A percentile compares a stretch with the other conserved stretches of the same genome.
phyloP scores from a whole-genome alignment of 2,888 invertebrate species.

The Formica aserva region DNA sequence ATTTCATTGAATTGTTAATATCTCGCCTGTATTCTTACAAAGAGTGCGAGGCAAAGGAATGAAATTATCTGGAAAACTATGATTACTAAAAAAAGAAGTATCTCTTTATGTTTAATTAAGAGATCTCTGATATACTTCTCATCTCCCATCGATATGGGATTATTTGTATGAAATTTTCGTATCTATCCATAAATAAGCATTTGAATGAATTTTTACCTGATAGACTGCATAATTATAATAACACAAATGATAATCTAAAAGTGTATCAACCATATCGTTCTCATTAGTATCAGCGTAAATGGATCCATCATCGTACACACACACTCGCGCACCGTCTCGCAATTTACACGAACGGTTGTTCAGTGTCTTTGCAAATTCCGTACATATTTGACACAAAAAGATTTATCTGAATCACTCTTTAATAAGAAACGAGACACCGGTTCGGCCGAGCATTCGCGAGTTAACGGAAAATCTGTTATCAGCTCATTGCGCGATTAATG shows the following conservation, averaged over 20 bases:
- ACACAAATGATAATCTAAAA: not conserved
- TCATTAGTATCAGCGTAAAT: not conserved
- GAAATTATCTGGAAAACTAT: not conserved
- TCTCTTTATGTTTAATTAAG: not conserved
- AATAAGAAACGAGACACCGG: not conserved
- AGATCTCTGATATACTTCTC: not conserved
- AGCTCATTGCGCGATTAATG: slow-evolving; percentile 15
- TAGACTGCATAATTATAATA: not conserved
- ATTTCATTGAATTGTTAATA: slow-evolving; percentile 61
- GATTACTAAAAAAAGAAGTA: not conserved
- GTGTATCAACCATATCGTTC: not conserved
- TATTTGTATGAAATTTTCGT: not conserved
- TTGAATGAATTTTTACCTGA: slow-evolving; percentile 11
- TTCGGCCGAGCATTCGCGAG: not conserved
- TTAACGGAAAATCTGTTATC: slow-evolving; percentile 51
- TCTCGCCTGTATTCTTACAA: slow-evolving; percentile 3
- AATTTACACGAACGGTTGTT: slow-evolving; percentile 2
- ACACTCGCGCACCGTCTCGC: not conserved
- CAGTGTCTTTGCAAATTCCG: not conserved
- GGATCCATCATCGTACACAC: not conserved
- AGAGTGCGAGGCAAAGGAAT: not conserved
- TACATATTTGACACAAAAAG: not conserved
- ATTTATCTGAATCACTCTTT: not conserved
- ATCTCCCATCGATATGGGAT: not conserved
- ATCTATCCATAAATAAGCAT: not conserved